Conservation (phyloP, 2,113 vertebrate genomes). For the Megaceryle maxima region DNA sequence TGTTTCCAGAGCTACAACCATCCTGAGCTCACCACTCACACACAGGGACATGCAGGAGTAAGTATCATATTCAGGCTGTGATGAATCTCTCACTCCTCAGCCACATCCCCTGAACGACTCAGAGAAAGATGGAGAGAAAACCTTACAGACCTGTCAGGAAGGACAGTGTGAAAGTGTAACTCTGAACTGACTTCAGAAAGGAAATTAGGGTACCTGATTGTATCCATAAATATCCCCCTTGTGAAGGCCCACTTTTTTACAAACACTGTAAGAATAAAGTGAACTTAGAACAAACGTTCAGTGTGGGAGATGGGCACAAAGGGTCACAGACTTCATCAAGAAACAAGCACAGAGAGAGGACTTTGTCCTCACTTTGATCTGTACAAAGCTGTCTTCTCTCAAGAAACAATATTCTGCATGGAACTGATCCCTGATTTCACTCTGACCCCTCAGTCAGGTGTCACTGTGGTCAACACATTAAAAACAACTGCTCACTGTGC, state of each 20-base stretch:
- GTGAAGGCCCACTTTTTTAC: neutral
- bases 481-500: neutral
- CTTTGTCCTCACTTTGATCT: neutral
- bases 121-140: neutral
- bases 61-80: neutral
- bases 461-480: neutral
- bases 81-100: rapidly evolving
- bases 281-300: neutral
- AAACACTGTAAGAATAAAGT: neutral
- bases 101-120: neutral
- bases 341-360: neutral
- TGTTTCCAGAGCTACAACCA: neutral
- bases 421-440: neutral
- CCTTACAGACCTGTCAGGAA: neutral
- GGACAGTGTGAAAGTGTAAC: neutral
- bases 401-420: neutral
- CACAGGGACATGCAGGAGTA: neutral
- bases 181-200: neutral
- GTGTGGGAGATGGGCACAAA: neutral
- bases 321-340: neutral
- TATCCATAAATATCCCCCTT: neutral
- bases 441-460: neutral
- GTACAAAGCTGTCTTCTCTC: neutral
- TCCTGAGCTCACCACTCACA: neutral
- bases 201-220: neutral